Conservation (phyloP, 2,113 vertebrate species). For the Marmota flaviventris region DNA sequence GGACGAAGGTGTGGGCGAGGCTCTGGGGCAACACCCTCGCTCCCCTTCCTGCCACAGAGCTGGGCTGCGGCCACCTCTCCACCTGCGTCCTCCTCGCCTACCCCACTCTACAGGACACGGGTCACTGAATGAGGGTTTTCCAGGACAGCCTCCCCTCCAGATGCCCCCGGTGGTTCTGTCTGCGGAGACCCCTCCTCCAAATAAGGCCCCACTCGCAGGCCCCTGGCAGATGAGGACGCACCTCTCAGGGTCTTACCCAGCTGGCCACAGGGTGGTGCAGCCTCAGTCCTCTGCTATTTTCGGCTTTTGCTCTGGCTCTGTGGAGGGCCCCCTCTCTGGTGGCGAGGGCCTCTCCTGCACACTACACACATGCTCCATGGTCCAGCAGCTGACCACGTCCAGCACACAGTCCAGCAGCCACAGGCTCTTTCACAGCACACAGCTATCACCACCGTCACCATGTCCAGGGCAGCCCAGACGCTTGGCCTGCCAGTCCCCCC, state of each 20-base stretch:
- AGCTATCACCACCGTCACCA: rapidly evolving
- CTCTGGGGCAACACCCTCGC: too few relatives aligned
- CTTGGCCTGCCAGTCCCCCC: rapidly evolving
- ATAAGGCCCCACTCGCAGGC: rapidly evolving
- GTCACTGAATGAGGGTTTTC: neutral
- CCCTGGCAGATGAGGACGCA: too few relatives aligned
- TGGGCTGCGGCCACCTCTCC: neutral
- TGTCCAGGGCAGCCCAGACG: rapidly evolving
- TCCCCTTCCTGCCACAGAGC: neutral
- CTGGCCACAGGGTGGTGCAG: rapidly evolving
- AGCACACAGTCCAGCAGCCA: too few relatives aligned
- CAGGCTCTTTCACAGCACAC: too few relatives aligned
- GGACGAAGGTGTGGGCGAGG: rapidly evolving
- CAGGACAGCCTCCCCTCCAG: neutral
- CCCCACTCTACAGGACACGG: too few relatives aligned
- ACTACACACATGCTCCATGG: neutral
- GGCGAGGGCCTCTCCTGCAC: neutral
- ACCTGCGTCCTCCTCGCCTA: neutral
- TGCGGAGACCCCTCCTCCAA: neutral
- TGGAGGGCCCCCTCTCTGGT: neutral
- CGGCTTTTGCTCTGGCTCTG: too few relatives aligned
- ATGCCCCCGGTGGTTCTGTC: neutral
- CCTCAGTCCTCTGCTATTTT: too few relatives aligned
- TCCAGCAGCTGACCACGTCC: too few relatives aligned
- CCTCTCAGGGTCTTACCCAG: neutral